Percentiles rank a stretch among this genome's conserved stretches.
Conservation (phyloP, 2,888 invertebrate species). For the Silvanus unidentatus region DNA sequence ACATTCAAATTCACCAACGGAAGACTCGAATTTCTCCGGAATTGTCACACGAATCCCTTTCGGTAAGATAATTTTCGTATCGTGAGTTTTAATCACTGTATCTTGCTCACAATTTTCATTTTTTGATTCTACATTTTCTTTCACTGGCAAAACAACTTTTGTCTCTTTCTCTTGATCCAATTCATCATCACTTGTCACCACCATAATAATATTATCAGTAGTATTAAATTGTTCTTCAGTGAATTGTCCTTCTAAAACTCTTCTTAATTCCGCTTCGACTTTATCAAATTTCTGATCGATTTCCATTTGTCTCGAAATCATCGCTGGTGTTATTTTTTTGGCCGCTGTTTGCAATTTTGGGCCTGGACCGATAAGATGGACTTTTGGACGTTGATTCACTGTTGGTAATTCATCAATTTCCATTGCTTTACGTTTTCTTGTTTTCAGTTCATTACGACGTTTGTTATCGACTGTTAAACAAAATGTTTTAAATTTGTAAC, state of each 20-base stretch:
- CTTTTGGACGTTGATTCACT: conserved; percentile 4
- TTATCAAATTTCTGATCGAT: conserved; percentile 20
- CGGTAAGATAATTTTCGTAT: background rate
- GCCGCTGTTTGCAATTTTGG: background rate
- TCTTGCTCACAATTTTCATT: background rate
- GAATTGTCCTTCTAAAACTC: conserved; percentile 23
- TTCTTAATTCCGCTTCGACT: conserved; percentile 22
- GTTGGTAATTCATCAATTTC: conserved; percentile 10
- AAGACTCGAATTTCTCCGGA: conserved; percentile 22
- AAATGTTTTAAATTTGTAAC: conserved; percentile 31
- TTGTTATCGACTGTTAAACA: conserved; percentile 30
- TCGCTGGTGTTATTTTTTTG: background rate
- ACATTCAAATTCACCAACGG: conserved; percentile 27
- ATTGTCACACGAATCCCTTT: conserved; percentile 17
- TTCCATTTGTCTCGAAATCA: conserved; percentile 5
- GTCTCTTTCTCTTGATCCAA: background rate
- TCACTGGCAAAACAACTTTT: background rate
- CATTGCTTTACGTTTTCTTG: conserved; percentile 8
- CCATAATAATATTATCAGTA: conserved; percentile 30
- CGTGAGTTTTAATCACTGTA: background rate
- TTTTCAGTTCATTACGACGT: conserved; percentile 15
- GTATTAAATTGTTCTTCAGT: conserved; percentile 23
- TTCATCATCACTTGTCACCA: conserved; percentile 28
- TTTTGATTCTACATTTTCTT: background rate
- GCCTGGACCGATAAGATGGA: background rate